Evolutionary conservation across 2,888 invertebrate genomes (phyloP).

Genomic region (Ectemnius lituratus): DNA sequence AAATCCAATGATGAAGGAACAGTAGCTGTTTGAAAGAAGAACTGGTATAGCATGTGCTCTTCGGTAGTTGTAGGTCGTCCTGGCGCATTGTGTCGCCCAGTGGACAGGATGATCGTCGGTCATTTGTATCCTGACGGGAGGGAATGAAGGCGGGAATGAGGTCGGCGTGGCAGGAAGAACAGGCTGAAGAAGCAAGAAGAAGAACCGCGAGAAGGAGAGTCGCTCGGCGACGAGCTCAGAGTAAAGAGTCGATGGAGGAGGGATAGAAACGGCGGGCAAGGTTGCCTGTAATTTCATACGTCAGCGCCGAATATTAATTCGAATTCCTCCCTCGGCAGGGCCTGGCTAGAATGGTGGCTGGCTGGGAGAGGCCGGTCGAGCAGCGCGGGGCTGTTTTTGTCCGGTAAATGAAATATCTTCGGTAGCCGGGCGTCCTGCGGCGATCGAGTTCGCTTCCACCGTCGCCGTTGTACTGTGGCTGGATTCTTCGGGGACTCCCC

Average conservation of each 20-base stretch:
- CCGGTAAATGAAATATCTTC: constrained; percentile 76
- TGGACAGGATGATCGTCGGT: constrained; percentile 71
- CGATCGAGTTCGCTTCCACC: constrained; percentile 68
- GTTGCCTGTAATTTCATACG: constrained; percentile 74
- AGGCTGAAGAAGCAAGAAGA: not conserved
- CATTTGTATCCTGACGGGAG: constrained; percentile 73
- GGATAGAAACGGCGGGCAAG: constrained; percentile 52
- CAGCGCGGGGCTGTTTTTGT: constrained; percentile 63
- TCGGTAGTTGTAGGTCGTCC: constrained; percentile 32
- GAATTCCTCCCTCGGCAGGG: constrained; percentile 68
- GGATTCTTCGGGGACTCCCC: constrained; percentile 71
- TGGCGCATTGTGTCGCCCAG: constrained; percentile 63
- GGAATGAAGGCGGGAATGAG: constrained; percentile 34
- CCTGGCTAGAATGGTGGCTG: constrained; percentile 19
- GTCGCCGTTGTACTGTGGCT: constrained; percentile 60
- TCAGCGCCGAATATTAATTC: constrained; percentile 78
- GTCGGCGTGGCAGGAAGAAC: not conserved
- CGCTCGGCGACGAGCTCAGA: constrained; percentile 8
- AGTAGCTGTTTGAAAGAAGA: not conserved
- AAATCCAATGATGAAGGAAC: not conserved
- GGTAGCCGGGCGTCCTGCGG: constrained; percentile 72
- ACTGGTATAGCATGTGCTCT: not conserved
- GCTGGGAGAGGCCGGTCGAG: constrained; percentile 8
- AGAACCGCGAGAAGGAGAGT: constrained; percentile 29
- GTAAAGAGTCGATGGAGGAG: constrained; percentile 30